Evolutionary conservation across 1,140 invertebrate species (phyloP).

Genomic region (Melanaphis sacchari): DNA sequence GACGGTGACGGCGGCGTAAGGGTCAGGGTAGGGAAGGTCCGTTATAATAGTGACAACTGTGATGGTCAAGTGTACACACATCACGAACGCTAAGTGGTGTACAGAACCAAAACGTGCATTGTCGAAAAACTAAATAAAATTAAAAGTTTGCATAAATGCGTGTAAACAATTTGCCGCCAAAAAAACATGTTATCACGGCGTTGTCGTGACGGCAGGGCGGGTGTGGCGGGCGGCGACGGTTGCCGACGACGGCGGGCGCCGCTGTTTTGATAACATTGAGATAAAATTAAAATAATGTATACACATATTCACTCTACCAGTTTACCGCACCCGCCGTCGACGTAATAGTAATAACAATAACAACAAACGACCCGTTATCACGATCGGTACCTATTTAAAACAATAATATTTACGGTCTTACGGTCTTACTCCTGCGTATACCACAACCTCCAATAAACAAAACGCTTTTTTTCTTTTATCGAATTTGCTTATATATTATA

Average conservation of each 20-base stretch:
- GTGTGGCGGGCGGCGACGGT: not conserved
- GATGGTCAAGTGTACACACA: slow-evolving; percentile 42
- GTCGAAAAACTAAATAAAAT: not conserved
- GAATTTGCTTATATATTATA: not conserved
- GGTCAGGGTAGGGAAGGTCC: not conserved
- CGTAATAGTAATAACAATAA: not conserved
- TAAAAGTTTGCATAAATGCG: slow-evolving; percentile 21
- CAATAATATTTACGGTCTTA: not conserved
- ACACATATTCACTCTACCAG: not conserved
- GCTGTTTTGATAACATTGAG: slow-evolving; percentile 30
- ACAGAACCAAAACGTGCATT: not conserved
- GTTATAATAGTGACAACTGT: slow-evolving; percentile 36
- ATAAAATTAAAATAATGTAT: slow-evolving; percentile 41
- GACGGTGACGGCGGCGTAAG: not conserved
- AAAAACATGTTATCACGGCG: slow-evolving; percentile 25
- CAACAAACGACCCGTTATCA: not conserved
- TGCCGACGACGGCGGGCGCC: not conserved
- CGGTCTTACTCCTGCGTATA: not conserved
- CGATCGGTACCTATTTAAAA: not conserved
- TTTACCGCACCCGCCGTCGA: not conserved
- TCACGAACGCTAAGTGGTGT: not conserved
- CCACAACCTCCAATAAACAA: not conserved
- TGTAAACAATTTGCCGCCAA: slow-evolving; percentile 37
- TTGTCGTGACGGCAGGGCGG: not conserved
- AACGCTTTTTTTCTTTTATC: not conserved